phyloP scores from a whole-genome alignment of 2,113 vertebrate genomes.

The Eulacestoma nigropectus region DNA sequence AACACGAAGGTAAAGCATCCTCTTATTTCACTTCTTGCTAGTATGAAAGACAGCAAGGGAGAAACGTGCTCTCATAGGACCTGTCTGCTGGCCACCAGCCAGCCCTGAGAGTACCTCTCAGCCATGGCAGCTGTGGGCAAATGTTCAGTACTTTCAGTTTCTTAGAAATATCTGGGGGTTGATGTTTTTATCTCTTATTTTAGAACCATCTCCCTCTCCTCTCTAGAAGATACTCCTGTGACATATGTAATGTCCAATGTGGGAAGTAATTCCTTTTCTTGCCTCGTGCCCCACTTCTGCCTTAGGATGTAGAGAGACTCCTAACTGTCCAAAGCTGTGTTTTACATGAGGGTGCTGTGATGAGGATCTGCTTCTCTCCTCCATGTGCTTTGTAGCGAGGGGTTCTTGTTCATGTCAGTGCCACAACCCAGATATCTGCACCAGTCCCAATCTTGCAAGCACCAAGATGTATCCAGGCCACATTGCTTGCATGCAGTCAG shows the following conservation, averaged over 20 bases:
- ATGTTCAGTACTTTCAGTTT: not conserved
- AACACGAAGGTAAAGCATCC: constrained; percentile 67
- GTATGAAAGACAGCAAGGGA: not conserved
- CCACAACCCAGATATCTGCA: not conserved
- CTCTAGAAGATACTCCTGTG: not conserved
- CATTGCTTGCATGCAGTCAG: not conserved
- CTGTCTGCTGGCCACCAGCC: not conserved
- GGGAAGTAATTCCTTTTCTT: not conserved
- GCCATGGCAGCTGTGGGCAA: not conserved
- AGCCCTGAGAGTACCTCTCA: not conserved
- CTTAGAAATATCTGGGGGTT: not conserved
- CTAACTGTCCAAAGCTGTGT: not conserved
- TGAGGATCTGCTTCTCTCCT: not conserved
- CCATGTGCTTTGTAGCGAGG: not conserved
- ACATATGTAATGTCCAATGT: not conserved
- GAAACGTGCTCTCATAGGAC: not conserved
- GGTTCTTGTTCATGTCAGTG: not conserved
- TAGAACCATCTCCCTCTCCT: not conserved
- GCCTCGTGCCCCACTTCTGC: not conserved
- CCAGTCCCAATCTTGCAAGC: not conserved
- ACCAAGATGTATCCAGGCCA: not conserved
- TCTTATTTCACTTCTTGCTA: constrained; percentile 22
- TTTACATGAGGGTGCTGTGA: not conserved
- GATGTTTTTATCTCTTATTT: not conserved
- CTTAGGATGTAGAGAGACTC: not conserved